phyloP scores from a whole-genome alignment of 2,113 vertebrate species.

The Ovis canadensis region DNA sequence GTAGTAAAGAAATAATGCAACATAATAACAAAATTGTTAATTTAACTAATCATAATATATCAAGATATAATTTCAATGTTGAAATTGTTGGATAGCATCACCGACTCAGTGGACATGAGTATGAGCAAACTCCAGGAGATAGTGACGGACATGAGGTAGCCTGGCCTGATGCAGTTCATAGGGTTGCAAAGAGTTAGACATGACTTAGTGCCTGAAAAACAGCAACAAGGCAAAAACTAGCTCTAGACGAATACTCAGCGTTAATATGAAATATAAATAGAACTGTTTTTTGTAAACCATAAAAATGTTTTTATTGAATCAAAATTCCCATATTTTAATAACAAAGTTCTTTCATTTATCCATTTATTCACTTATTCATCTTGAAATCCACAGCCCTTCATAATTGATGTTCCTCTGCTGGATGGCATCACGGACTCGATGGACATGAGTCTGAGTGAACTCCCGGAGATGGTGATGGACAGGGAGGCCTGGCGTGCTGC shows the following conservation, averaged over 20 bases:
- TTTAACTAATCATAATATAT: constrained; percentile 19
- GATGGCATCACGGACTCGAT: no score
- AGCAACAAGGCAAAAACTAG: not conserved
- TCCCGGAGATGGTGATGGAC: no score
- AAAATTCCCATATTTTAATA: not conserved
- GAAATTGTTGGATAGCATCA: not conserved
- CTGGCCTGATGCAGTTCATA: not conserved
- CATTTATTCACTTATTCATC: not conserved
- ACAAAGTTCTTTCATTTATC: not conserved
- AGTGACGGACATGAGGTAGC: not conserved
- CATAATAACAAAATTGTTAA: not conserved
- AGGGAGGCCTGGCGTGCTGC: no score
- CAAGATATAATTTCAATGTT: constrained; percentile 7
- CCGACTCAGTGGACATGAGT: not conserved
- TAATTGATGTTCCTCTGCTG: not conserved
- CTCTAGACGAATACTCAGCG: not conserved
- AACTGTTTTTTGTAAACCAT: not conserved
- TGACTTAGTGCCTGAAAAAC: not conserved
- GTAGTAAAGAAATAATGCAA: constrained; percentile 5
- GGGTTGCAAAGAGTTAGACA: not conserved
- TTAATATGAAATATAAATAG: not conserved
- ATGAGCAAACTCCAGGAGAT: not conserved
- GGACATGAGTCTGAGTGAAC: no score
- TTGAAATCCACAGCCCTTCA: not conserved
- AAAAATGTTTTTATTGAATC: not conserved